Evolutionary conservation across 2,888 invertebrate species (phyloP).

Genomic region (Proisotoma minuta): DNA sequence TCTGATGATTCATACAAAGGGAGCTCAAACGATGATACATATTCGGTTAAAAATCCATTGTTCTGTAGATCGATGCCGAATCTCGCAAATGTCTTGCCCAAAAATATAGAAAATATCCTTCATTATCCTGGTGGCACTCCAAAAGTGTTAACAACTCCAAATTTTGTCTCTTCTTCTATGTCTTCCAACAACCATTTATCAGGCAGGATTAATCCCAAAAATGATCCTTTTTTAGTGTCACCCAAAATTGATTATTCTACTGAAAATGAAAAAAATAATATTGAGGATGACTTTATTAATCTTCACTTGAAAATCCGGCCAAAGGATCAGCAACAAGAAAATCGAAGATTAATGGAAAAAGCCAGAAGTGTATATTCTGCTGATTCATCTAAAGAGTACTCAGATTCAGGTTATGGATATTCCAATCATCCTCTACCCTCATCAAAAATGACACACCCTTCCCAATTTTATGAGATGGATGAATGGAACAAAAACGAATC

Average conservation of each 20-base stretch:
- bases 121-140: no score
- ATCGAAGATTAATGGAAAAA: constrained; percentile 37
- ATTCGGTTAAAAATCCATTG: constrained; percentile 25
- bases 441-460: neutral
- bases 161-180: no score
- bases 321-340: constrained; percentile 15
- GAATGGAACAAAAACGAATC: neutral
- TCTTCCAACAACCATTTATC: no score
- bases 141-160: no score
- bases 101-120: neutral
- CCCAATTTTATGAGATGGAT: neutral
- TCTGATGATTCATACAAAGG: neutral
- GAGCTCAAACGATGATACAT: constrained; percentile 1
- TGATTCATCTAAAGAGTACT: constrained; percentile 5
- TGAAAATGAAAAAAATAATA: neutral
- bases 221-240: constrained; percentile 36
- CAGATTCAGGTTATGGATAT: constrained; percentile 6
- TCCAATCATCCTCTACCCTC: neutral
- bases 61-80: constrained; percentile 46
- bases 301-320: constrained; percentile 32
- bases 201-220: no score
- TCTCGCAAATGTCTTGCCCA: constrained; percentile 13
- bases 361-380: constrained; percentile 23
- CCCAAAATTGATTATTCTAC: neutral
- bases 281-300: constrained; percentile 33